Conservation (phyloP, 2,113 vertebrate genomes). For the Tapirus terrestris region DNA sequence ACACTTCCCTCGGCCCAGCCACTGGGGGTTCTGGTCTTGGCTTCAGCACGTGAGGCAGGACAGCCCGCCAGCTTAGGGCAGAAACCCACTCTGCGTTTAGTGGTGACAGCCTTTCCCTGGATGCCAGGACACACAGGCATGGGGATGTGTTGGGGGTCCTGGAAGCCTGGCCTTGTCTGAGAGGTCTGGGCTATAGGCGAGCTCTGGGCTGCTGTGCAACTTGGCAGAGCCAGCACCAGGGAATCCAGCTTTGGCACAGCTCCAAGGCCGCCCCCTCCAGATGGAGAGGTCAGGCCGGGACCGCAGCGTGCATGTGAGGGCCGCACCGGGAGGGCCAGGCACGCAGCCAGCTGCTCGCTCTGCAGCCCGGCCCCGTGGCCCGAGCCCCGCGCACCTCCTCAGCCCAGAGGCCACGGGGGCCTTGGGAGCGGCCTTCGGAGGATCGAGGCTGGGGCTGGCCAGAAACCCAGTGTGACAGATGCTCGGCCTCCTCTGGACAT, state of each 20-base stretch:
- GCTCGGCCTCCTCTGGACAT: not conserved
- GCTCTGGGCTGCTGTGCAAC: accelerated
- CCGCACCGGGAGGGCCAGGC: not conserved
- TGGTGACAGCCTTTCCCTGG: not conserved
- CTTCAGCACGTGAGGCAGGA: not conserved
- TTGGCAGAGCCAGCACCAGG: not conserved
- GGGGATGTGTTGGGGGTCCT: not conserved
- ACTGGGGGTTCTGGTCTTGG: not conserved
- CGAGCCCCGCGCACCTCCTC: not conserved
- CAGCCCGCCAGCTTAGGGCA: not conserved
- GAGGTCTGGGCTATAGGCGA: not conserved
- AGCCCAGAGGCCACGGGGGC: not conserved
- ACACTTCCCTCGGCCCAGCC: not conserved
- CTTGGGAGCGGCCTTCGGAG: not conserved
- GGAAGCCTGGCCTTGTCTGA: not conserved
- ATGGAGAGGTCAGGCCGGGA: constrained; percentile 25
- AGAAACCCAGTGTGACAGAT: not conserved
- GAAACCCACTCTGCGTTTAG: not conserved
- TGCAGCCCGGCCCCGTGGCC: not conserved
- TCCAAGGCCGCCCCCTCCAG: not conserved
- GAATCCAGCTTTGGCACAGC: not conserved
- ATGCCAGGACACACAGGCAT: not conserved
- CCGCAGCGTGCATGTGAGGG: accelerated
- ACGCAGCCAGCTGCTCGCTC: not conserved
- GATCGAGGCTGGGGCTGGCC: not conserved